Conservation (phyloP, 2,888 invertebrate species). For the Drosophila cracens region DNA sequence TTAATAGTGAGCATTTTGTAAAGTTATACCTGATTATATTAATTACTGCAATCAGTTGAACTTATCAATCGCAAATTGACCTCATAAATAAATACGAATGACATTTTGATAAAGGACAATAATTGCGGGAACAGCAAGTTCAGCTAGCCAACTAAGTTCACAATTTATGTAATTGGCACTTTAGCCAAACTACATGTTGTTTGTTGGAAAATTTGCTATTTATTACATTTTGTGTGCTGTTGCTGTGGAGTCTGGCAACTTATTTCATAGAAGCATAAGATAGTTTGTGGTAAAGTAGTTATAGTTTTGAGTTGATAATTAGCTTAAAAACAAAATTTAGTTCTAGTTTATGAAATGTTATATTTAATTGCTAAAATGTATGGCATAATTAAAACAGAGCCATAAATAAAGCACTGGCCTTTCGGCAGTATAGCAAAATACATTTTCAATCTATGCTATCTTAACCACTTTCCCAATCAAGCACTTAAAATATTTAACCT, state of each 20-base stretch:
- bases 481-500: not conserved
- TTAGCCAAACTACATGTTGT: not conserved
- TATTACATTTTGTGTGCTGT: not conserved
- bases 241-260: not conserved
- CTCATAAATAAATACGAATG: conserved; percentile 25
- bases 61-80: conserved; percentile 28
- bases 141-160: not conserved
- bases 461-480: not conserved
- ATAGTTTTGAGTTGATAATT: not conserved
- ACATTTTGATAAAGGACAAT: not conserved
- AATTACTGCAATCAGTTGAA: conserved; percentile 44
- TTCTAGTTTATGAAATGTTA: not conserved
- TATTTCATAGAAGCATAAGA: not conserved
- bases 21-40: conserved; percentile 45
- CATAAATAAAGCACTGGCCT: not conserved
- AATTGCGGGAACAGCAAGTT: not conserved
- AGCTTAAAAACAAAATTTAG: not conserved
- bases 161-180: not conserved
- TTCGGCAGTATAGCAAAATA: not conserved
- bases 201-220: not conserved
- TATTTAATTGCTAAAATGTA: not conserved
- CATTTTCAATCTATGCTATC: not conserved
- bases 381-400: too few species aligned
- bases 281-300: not conserved
- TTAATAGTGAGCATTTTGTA: conserved; percentile 34